Evolutionary conservation across 2,888 invertebrate genomes (phyloP).

Genomic region (Margaritifera margaritifera): DNA sequence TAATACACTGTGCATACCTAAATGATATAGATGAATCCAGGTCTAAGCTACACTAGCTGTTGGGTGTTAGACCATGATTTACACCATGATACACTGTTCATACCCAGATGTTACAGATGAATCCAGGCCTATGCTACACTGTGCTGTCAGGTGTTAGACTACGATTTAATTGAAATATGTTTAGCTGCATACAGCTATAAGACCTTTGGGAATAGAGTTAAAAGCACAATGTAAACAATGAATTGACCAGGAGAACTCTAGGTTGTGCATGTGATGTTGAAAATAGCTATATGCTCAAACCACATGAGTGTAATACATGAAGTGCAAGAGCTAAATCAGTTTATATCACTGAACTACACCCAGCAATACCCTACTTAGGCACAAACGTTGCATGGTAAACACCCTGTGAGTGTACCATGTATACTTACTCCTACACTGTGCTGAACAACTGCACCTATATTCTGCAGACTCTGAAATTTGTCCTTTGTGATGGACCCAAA

Average conservation of each 20-base stretch:
- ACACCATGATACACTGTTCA: not conserved
- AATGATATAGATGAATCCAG: not conserved
- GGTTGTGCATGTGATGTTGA: too few species aligned
- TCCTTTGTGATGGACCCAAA: conserved; percentile 67
- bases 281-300: too few species aligned
- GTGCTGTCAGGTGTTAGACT: not conserved
- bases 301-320: too few species aligned
- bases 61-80: not conserved
- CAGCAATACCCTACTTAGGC: not conserved
- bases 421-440: conserved; percentile 68
- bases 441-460: conserved; percentile 65
- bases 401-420: not conserved
- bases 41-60: not conserved
- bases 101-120: not conserved
- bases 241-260: too few species aligned
- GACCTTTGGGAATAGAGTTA: too few species aligned
- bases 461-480: conserved; percentile 66
- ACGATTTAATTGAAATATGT: too few species aligned
- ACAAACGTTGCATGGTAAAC: not conserved
- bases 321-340: too few species aligned
- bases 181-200: too few species aligned
- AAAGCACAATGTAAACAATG: too few species aligned
- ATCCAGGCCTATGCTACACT: not conserved
- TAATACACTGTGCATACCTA: too few species aligned
- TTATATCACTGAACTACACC: too few species aligned